Percentiles rank a stretch among this genome's conserved stretches.
Evolutionary conservation across 2,888 invertebrate genomes (phyloP).

Genomic region (Tenthredo scrophulariae): DNA sequence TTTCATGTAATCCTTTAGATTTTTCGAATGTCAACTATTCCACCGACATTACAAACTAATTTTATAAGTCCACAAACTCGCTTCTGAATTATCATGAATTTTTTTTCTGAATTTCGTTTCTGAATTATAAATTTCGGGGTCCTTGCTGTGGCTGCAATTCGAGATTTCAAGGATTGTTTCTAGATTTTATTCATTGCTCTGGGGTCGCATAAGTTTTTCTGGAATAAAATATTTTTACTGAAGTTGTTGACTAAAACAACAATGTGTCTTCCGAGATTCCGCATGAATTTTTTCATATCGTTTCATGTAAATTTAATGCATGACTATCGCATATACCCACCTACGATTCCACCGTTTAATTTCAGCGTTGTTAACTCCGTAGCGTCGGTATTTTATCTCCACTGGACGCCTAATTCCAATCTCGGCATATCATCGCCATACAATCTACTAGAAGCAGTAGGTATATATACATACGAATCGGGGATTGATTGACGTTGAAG

Average conservation of each 20-base stretch:
- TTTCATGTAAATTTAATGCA: not conserved
- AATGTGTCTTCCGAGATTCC: not conserved
- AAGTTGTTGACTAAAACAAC: too few relatives aligned
- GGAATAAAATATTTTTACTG: too few relatives aligned
- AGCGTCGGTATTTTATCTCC: not conserved
- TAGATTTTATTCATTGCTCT: too few relatives aligned
- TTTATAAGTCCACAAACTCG: not conserved
- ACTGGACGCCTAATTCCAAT: not conserved
- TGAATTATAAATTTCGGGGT: not conserved
- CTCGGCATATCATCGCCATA: not conserved
- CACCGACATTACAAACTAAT: not conserved
- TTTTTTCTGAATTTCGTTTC: not conserved
- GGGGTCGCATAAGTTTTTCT: too few relatives aligned
- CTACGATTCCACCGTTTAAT: not conserved
- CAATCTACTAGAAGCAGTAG: not conserved
- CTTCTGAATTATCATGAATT: not conserved
- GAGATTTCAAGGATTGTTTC: not conserved
- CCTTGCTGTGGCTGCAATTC: not conserved
- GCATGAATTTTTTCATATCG: not conserved
- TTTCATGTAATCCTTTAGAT: not conserved
- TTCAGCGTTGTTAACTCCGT: not conserved
- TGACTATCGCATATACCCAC: not conserved
- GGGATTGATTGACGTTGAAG: slow-evolving; percentile 10
- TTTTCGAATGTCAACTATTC: not conserved
- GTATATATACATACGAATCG: not conserved